phyloP scores from a whole-genome alignment of 1,140 invertebrate species.

The Megathymus violae region DNA sequence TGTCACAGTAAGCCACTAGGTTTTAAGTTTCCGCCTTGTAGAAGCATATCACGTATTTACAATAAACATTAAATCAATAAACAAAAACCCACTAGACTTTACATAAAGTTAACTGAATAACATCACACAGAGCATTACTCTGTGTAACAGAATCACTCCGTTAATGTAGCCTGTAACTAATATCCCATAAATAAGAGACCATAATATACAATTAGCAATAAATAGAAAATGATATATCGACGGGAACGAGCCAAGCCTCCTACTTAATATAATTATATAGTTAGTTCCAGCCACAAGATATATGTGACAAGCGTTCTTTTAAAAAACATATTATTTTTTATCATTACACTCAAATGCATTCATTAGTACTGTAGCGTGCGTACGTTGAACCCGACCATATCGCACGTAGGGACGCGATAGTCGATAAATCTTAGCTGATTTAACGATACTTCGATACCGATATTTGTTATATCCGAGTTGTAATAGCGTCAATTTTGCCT shows the following conservation, averaged over 20 bases:
- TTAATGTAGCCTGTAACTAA: no score
- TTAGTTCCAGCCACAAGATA: constrained; percentile 19
- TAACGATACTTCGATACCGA: constrained; percentile 11
- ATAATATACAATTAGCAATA: constrained; percentile 23
- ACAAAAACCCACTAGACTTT: no score
- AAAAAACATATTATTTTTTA: constrained; percentile 50
- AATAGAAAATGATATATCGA: constrained; percentile 5
- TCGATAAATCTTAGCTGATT: constrained; percentile 35
- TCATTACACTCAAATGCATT: constrained; percentile 48
- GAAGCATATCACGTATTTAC: no score
- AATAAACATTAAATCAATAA: no score
- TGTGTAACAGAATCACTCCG: no score
- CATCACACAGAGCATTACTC: no score
- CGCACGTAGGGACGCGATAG: constrained; percentile 43
- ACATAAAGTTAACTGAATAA: no score
- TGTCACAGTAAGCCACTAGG: no score
- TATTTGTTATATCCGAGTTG: no score
- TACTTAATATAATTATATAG: constrained; percentile 9
- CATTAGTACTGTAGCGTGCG: constrained; percentile 46
- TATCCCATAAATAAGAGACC: constrained; percentile 2
- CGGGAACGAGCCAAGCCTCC: neutral
- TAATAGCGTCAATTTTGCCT: no score
- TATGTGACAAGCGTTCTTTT: constrained; percentile 33
- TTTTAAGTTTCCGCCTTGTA: no score
- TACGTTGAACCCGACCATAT: constrained; percentile 45